Percentiles rank a stretch among this genome's conserved stretches.
Conservation (phyloP, 2,888 invertebrate genomes). For the Acholoe squamosa region DNA sequence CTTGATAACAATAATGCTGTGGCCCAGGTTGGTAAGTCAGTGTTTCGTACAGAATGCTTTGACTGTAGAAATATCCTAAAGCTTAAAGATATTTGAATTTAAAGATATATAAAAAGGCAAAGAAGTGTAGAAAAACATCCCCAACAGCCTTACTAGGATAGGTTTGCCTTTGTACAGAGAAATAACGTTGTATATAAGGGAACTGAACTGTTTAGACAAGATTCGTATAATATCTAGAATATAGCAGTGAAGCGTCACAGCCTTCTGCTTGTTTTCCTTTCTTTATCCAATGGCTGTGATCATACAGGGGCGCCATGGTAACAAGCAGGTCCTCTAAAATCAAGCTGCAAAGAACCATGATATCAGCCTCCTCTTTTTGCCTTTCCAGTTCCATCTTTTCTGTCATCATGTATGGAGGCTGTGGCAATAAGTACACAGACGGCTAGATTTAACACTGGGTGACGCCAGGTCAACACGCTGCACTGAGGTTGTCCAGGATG, state of each 20-base stretch:
- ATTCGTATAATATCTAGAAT: no score
- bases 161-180: no score
- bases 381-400: not conserved
- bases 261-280: not conserved
- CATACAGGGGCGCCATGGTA: not conserved
- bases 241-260: no score
- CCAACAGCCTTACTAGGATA: no score
- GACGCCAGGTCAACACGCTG: not conserved
- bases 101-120: no score
- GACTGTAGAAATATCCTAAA: no score
- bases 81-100: no score
- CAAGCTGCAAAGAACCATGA: not conserved
- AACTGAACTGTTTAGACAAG: no score
- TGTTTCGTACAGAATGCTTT: not conserved
- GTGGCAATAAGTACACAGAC: conserved; percentile 9
- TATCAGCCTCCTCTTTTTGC: not conserved
- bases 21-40: not conserved
- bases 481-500: conserved; percentile 3
- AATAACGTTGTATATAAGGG: no score
- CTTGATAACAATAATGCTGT: not conserved
- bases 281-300: not conserved
- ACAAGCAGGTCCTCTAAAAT: not conserved
- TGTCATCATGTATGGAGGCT: not conserved
- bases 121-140: no score
- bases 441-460: not conserved